A percentile compares a stretch with the other conserved stretches of the same genome.
Evolutionary conservation across 2,113 vertebrate genomes (phyloP).

Genomic region (Vireo altiloquus): DNA sequence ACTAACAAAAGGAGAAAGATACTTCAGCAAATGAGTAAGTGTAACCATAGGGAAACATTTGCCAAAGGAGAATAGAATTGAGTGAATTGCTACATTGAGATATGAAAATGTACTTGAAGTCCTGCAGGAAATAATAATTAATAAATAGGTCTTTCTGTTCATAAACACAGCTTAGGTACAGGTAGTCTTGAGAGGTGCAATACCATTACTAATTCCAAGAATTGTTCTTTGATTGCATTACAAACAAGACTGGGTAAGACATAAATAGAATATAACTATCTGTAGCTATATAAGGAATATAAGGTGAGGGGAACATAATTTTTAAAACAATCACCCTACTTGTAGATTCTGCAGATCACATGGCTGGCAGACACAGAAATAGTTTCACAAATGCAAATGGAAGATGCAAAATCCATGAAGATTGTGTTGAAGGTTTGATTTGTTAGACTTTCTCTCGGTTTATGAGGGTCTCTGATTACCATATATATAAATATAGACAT

Average conservation of each 20-base stretch:
- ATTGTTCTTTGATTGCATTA: neutral
- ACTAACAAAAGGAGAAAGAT: neutral
- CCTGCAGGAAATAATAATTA: neutral
- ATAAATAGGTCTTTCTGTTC: neutral
- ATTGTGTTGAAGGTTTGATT: neutral
- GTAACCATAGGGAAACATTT: neutral
- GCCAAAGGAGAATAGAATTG: neutral
- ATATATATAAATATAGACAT: neutral
- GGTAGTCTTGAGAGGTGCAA: neutral
- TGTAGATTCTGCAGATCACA: neutral
- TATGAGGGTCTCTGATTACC: neutral
- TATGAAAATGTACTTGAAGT: neutral
- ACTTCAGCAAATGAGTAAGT: neutral
- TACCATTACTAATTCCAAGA: neutral
- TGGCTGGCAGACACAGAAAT: neutral
- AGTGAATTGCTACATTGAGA: neutral
- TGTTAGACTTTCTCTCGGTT: neutral
- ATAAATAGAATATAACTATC: neutral
- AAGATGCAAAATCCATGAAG: neutral
- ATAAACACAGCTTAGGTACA: neutral
- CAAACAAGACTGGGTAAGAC: neutral
- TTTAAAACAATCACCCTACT: neutral
- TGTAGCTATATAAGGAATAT: neutral
- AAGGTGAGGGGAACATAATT: neutral
- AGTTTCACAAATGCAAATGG: neutral